These are phyloP conservation scores for Conistra vaccinii DNA, from an alignment of 2,888 invertebrate genomes.

Conservation along the genomic window DNA sequence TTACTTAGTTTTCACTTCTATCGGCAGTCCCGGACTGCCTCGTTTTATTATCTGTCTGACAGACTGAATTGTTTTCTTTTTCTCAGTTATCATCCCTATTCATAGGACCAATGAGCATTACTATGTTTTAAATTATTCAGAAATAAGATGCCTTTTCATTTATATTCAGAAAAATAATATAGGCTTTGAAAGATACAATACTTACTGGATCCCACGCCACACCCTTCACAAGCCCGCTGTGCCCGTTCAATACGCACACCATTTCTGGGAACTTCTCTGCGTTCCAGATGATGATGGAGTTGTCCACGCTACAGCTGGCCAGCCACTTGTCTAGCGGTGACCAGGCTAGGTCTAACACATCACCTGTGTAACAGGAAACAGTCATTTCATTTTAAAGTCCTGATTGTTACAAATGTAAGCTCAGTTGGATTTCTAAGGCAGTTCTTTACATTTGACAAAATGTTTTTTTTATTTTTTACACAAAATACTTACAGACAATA, in stretches of 20 bases:
- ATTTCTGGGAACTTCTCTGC: conserved; percentile 96
- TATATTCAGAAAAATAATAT: background rate
- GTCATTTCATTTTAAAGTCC: background rate
- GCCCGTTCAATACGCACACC: conserved; percentile 96
- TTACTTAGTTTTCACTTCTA: no score
- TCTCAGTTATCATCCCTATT: no score
- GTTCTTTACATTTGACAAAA: no score
- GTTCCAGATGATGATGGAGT: conserved; percentile 99
- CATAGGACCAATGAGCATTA: no score
- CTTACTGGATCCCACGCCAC: conserved; percentile 99
- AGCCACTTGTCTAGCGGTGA: conserved; percentile 98
- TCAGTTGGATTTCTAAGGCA: background rate
- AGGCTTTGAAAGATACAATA: conserved; percentile 36
- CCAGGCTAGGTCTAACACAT: conserved; percentile 99
- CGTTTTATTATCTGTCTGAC: no score
- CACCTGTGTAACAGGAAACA: conserved; percentile 86
- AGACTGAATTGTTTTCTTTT: no score
- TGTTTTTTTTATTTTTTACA: no score
- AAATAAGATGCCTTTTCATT: background rate
- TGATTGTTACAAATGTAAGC: background rate
- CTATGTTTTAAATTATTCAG: no score
- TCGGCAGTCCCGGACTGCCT: no score
- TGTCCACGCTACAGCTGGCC: conserved; percentile 99
- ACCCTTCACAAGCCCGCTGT: conserved; percentile 98
- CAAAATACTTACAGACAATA: no score